A percentile compares a stretch with the other conserved stretches of the same genome.
Conservation (phyloP, 2,113 vertebrate genomes). For the Rhizomys pruinosus region DNA sequence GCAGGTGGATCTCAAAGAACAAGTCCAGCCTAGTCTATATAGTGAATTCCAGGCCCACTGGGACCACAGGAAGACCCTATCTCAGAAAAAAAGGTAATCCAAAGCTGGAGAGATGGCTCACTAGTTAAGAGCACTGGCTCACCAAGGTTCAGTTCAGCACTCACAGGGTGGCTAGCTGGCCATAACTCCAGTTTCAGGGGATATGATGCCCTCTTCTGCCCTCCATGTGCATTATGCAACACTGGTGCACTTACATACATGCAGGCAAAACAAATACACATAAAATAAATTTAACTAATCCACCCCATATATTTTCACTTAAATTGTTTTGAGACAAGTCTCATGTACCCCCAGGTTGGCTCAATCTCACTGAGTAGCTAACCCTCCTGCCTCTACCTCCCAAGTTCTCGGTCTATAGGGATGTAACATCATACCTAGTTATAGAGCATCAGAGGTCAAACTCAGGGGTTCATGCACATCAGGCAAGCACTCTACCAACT, state of each 20-base stretch:
- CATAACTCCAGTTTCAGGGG: no score
- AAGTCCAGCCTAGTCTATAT: no score
- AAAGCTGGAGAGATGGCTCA: background rate
- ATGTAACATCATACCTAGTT: no score
- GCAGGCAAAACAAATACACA: background rate
- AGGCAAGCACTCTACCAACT: background rate
- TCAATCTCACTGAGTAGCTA: background rate
- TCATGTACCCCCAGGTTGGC: background rate
- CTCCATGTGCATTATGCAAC: background rate
- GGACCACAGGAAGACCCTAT: no score
- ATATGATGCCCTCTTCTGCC: no score
- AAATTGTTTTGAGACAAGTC: background rate
- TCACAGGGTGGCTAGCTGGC: no score
- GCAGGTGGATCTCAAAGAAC: no score
- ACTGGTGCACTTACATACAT: background rate
- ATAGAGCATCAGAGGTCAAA: background rate
- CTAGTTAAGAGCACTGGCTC: background rate
- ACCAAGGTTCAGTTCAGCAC: no score
- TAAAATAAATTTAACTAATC: no score
- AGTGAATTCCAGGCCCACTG: no score
- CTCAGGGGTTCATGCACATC: no score
- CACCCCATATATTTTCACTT: background rate
- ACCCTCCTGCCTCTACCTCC: background rate
- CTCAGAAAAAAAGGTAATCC: no score
- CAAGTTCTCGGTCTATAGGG: background rate